Evolutionary conservation across 1,140 invertebrate genomes (phyloP).

Genomic region (Drosophila cardini): DNA sequence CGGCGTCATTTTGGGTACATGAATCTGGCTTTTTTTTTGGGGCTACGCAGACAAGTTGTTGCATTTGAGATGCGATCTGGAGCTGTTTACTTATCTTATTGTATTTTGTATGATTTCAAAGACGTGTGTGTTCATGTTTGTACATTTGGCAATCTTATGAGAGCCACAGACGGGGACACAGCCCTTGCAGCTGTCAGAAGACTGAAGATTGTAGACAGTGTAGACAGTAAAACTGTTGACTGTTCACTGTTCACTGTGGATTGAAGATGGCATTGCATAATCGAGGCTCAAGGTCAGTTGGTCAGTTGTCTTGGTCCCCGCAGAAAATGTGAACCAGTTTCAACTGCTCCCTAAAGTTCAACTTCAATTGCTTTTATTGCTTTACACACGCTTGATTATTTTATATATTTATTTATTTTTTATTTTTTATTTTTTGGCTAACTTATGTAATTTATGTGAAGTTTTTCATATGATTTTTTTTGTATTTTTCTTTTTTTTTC

Average conservation of each 20-base stretch:
- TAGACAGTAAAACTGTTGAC: slow-evolving; percentile 40
- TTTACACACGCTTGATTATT: neutral
- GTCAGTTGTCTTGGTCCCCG: slow-evolving; percentile 27
- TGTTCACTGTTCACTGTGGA: neutral
- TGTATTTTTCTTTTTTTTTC: slow-evolving; percentile 60
- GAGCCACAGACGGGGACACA: slow-evolving; percentile 3
- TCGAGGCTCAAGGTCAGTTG: slow-evolving; percentile 71
- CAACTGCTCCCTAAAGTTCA: slow-evolving; percentile 44
- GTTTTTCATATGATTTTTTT: slow-evolving; percentile 47
- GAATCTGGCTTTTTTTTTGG: slow-evolving; percentile 39
- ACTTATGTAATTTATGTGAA: slow-evolving; percentile 80
- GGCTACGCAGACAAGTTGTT: slow-evolving; percentile 40
- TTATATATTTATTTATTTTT: slow-evolving; percentile 22
- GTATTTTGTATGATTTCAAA: slow-evolving; percentile 8
- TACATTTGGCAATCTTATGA: slow-evolving; percentile 63
- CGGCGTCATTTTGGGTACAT: slow-evolving; percentile 24
- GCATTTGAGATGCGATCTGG: slow-evolving; percentile 51
- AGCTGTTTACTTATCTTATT: slow-evolving; percentile 16
- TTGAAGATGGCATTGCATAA: slow-evolving; percentile 57
- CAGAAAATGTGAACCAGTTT: slow-evolving; percentile 56
- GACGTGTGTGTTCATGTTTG: slow-evolving; percentile 40
- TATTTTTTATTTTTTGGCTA: slow-evolving; percentile 59
- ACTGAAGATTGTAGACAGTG: slow-evolving; percentile 28
- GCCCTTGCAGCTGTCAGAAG: slow-evolving; percentile 40
- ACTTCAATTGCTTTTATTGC: slow-evolving; percentile 41